Evolutionary conservation across 2,113 vertebrate genomes (phyloP), one percentile per base, ranked within the genome.

Genomic region (Cyphomyrus plagiostoma): DNA sequence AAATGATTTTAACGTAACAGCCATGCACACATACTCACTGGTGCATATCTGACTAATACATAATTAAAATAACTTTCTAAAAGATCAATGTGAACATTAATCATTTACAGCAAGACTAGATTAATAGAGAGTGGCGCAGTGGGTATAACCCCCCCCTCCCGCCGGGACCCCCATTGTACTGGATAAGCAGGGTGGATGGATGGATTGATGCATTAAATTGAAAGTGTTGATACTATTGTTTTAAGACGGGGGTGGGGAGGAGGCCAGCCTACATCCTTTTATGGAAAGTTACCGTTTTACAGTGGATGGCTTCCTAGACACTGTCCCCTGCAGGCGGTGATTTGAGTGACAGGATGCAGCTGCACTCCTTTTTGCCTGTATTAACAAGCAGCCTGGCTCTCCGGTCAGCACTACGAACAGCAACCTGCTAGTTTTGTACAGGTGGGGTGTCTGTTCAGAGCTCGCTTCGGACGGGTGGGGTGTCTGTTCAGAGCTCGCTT

Each of bases 1-100:
- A 42, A 17, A 80, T 42, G 35, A 70, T 70, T 70, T 13, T 70
- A 70, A 26, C 26, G 62, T 30, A 70, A 30, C 3, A 70, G 62
- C 26, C 26, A 30, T 15, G 74, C 74, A 42, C 15, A 42, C 39
- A 17, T 21, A 80, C n/a, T 26, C 62, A 70, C 62, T 30, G 26
- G 62, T 70, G 74, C 74, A 80, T 80, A 80, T 80, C 35, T 42
- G 74, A 80, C 35, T 80, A 42, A 80, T 80, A 80, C n/a, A 70
- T 70, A 70, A 70, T 70, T 70, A 30, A 70, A 30, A 70, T 70
- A 30, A 70, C 62, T 70, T 70, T 70, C 62, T 30, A 70, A 70
- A 70, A 70, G 62, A 70, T 70, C 62, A 70, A 30, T 70, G 62
- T 30, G 62, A 15, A 17, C 35, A 42, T 35, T 80, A 19, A 80